phyloP scores from a whole-genome alignment of 2,113 vertebrate genomes.

The Mirounga angustirostris region DNA sequence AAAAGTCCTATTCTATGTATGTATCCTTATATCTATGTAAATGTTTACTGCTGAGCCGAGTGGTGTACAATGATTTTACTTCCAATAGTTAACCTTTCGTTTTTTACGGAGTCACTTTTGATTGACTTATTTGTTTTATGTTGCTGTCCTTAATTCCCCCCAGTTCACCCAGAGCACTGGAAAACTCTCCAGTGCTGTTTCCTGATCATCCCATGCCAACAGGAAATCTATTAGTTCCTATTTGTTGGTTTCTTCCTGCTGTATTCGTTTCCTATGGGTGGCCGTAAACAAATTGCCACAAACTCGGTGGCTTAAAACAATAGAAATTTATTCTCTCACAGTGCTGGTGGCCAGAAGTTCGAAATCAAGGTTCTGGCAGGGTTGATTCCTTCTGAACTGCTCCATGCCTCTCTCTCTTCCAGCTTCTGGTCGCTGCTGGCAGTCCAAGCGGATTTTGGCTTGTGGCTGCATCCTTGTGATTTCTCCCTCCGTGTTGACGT shows the following conservation, averaged over 20 bases:
- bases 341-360: background rate
- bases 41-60: background rate
- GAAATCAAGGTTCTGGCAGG: background rate
- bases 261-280: background rate
- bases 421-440: background rate
- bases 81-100: background rate
- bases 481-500: background rate
- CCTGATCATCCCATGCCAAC: background rate
- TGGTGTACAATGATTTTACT: background rate
- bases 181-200: background rate
- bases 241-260: background rate
- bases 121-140: background rate
- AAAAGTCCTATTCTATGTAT: background rate
- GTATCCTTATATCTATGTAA: background rate
- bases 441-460: background rate
- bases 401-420: background rate
- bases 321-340: background rate
- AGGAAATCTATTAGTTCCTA: background rate
- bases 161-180: background rate
- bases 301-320: background rate
- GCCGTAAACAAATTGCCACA: background rate
- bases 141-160: background rate
- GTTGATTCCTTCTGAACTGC: background rate
- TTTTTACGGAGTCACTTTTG: slow-evolving; percentile 37
- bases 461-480: background rate